A percentile compares a stretch with the other conserved stretches of the same genome.
Conservation (phyloP, 1,140 invertebrate genomes). For the Platorchestia sp. region DNA sequence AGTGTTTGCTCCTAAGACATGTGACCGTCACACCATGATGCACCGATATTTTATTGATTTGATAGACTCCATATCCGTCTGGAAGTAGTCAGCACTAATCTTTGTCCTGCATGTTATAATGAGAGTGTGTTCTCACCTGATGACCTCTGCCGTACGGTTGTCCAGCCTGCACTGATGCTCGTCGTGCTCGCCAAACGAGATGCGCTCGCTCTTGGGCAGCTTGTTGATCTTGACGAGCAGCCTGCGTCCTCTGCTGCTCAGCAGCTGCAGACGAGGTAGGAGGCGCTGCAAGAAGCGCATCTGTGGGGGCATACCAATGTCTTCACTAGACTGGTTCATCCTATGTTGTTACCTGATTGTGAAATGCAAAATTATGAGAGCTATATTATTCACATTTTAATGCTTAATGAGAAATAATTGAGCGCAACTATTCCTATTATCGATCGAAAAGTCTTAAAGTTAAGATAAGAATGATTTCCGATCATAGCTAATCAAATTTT, state of each 20-base stretch:
- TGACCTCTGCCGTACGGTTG: slow-evolving; percentile 56
- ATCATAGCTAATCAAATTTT: too few species aligned
- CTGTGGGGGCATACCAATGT: background rate
- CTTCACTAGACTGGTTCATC: background rate
- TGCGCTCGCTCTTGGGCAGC: slow-evolving; percentile 49
- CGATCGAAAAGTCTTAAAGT: too few species aligned
- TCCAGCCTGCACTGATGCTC: slow-evolving; percentile 55
- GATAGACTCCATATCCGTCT: too few species aligned
- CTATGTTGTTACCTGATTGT: background rate
- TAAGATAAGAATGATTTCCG: too few species aligned
- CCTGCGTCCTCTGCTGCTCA: slow-evolving; percentile 35
- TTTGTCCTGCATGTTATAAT: too few species aligned
- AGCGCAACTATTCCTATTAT: too few species aligned
- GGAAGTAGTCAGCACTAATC: too few species aligned
- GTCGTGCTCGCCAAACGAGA: slow-evolving; percentile 36
- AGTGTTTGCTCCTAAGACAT: too few species aligned
- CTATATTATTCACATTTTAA: background rate
- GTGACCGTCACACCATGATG: too few species aligned
- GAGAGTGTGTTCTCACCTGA: slow-evolving; percentile 8
- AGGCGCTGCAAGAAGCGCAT: slow-evolving; percentile 53
- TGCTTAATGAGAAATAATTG: too few species aligned
- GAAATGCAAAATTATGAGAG: background rate
- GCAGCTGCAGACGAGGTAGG: slow-evolving; percentile 34
- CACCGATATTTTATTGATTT: too few species aligned
- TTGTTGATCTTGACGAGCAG: slow-evolving; percentile 62